Evolutionary conservation across 2,797 vertebrate genomes (phyloP), one percentile per base, ranked within the genome.

Genomic region (Tolypeutes matacus): DNA sequence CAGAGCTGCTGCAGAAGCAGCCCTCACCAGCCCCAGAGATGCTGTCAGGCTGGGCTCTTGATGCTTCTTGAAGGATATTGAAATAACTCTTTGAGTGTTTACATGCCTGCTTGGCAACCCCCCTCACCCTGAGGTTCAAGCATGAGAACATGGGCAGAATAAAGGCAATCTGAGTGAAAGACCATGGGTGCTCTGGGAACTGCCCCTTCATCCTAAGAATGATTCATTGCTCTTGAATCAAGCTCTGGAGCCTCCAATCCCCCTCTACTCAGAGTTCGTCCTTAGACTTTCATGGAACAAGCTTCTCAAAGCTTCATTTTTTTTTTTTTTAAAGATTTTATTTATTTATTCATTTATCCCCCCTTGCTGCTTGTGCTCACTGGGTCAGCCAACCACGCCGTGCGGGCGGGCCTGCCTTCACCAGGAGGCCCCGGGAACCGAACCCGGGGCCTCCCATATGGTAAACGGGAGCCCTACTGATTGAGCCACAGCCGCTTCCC

Each of bases 41-140:
- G 15, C 65, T 7, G 5, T n/a, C 58, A 7, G 12, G 9, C 7
- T n/a, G 42, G 77, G 31, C 56, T 42, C 27, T 42, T 8, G 0
- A 6, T 27, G 31, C 5, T 82, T 34, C 84, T 51, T 6, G 4
- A 53, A 70, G 36, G 13, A 25, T 7, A 27, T 7, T 29, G 58
- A 39, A 72, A 82, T 29, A 51, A 23, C 60, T 17, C 58, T 56
- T 46, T 27, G 36, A n/a, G 11, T 36, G 17, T 70, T 70, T n/a
- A 20, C 12, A 75, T 3, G 17, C 46, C 69, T 31, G 6, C 18
- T 39, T 70, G 46, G 25, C 34, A 60, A 14, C 27, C 21, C 10
- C 14, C 31, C 31, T 14, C 14, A 23, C 46, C 60, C 60, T 36
- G 36, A 36, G 15, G 64, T 29, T 39, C 27, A 5, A 72, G 62